Percentiles rank a stretch among this genome's conserved stretches.
These are phyloP conservation scores for Ctenodactylus gundi DNA, from an alignment of 2,113 vertebrate species.

Conservation along the genomic window DNA sequence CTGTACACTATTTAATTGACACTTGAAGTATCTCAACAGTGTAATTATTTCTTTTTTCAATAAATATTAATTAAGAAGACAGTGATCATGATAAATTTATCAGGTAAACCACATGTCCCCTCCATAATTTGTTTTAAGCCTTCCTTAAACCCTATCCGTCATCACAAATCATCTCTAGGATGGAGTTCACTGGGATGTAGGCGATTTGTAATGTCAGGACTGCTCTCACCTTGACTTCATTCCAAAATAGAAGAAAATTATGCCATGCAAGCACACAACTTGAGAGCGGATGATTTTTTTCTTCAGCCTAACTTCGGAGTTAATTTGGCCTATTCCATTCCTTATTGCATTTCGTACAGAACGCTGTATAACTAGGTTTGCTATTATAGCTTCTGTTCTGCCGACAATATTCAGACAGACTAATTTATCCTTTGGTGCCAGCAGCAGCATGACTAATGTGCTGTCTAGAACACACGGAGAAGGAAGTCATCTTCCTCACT, in stretches of 20 bases:
- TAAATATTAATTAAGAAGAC: slow-evolving; percentile 63
- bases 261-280: neutral
- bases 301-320: slow-evolving; percentile 51
- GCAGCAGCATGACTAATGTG: slow-evolving; percentile 58
- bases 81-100: slow-evolving; percentile 66
- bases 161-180: neutral
- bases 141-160: slow-evolving; percentile 46
- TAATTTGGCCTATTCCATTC: slow-evolving; percentile 47
- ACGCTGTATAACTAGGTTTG: slow-evolving; percentile 64
- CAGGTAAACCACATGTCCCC: neutral
- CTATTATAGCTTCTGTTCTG: slow-evolving; percentile 58
- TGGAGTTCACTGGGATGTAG: neutral
- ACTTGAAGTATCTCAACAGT: slow-evolving; percentile 35
- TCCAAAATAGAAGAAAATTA: neutral
- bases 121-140: slow-evolving; percentile 50
- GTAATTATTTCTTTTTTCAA: slow-evolving; percentile 60
- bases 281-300: slow-evolving; percentile 4
- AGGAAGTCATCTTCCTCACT: slow-evolving; percentile 51
- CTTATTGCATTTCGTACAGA: slow-evolving; percentile 63
- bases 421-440: slow-evolving; percentile 65
- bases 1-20: slow-evolving; percentile 28
- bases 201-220: neutral
- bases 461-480: slow-evolving; percentile 40
- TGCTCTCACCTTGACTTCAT: slow-evolving; percentile 12
- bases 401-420: slow-evolving; percentile 63